Base-by-base conservation (phyloP, 1,140 invertebrate species). In the Pygmarrhopalites habei region DNA sequence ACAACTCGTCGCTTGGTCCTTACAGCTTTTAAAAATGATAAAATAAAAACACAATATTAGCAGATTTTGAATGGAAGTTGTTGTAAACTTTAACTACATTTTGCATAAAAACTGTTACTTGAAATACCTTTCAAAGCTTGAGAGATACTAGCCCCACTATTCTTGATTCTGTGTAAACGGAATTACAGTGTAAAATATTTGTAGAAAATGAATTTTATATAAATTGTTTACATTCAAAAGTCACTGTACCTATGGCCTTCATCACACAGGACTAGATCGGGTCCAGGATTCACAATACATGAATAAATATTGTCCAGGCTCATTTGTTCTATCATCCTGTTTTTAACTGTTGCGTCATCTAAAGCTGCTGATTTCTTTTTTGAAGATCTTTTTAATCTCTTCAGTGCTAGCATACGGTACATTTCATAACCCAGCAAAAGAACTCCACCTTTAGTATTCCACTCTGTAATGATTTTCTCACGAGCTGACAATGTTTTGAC, bases 381-480 rank as follows among this genome's bases (percentile, higher is more conserved):
- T 4, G 66, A 70, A 41, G 69, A 62, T 55, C 67, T 64, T 72
- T 88, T 88, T 58, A 72, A 69, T 61, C 76, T 78, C 57, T 74
- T 77, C 68, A 92, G 80, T 64, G 89, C 90, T 30, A 96, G 77
- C 60, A 95, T 82, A 10, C 90, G 81, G 75, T 95, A 99, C 73
- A 99, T 82, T 79, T 99, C 96, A 76, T 99, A 99, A 4, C 96
- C 96, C 73, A 99, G 94, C 64, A 99, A 79, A 12, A 99, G 77
- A 1, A 99, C 95, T 19, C 96, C 96, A 3, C 95, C 95, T 12
- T 81, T 79, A 47, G 84, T 82, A 25, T 83, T 82, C 95, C 96
- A 99, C 32, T 90, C 86, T 17, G 75, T 75, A 58, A 78, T 79
- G 55, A 78, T 84, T 75, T 86, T 86, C 0, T 89, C 85, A 60